Base-by-base conservation (phyloP, 2,113 vertebrate genomes). In the Oryzias woworae region DNA sequence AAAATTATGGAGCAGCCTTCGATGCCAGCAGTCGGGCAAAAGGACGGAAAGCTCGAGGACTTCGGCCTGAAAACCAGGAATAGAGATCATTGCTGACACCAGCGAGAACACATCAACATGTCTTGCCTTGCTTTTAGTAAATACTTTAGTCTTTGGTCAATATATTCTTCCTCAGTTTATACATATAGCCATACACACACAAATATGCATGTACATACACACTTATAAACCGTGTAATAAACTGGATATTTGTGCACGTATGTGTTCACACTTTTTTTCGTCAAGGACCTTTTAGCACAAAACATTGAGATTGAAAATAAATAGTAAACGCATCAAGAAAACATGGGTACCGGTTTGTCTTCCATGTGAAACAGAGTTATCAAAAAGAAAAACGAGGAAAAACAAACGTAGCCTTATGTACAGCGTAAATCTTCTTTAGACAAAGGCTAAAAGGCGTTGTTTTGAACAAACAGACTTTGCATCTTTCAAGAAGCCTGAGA, bases 71-170 rank as follows among this genome's bases (percentile, higher is more conserved):
- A 67, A 74, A 74, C 66, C 59, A 75, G 46, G 80, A 51, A 66
- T 24, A 53, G 75, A 49, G 56, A 82, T 86, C 82, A 66, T 58
- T 82, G 78, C 75, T 79, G 69, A 84, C 77, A 71, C 79, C 56
- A 76, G 78, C 72, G 46, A 87, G 65, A 82, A 87, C 83, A 80
- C 65, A 80, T 77, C 75, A 83, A 88, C 83, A 88, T 66, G 14
- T 89, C 83, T 87, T 84, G 77, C 78, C 80, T 86, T 81, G 80
- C 77, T 89, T 90, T 86, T 87, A 85, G 87, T 87, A 89, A 91
- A 90, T 89, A 91, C 85, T 91, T 90, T 89, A 87, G 91, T 92
- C 90, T 92, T 92, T 92, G 91, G 91, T 92, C 91, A 87, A 90
- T 90, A 87, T 89, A 82, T 76, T 88, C 83, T 80, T 88, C 82